These are phyloP conservation scores for Apostichopus japonicus DNA, from an alignment of 35 echinoderm and acorn worm species.

Conservation along the genomic window DNA sequence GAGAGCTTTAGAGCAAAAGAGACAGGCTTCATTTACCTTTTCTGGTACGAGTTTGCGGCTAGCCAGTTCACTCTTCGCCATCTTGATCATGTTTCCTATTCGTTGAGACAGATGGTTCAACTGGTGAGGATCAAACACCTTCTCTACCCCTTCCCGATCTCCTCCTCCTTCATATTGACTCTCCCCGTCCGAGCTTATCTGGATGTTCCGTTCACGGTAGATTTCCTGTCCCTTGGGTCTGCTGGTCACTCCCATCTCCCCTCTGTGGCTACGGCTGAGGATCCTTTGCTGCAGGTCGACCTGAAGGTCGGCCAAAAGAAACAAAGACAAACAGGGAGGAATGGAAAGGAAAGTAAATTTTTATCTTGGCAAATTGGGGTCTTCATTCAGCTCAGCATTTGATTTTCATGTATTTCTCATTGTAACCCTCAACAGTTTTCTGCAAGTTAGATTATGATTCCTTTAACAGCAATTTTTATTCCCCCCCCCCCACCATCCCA, in stretches of 20 bases:
- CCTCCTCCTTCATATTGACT: neutral
- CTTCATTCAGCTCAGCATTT: too few species aligned
- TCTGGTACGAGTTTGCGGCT: conserved; percentile 13
- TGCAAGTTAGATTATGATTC: too few species aligned
- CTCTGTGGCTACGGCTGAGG: neutral
- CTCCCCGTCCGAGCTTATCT: conserved; percentile 32
- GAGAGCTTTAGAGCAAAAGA: too few species aligned
- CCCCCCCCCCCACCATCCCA: too few species aligned
- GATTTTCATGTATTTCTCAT: too few species aligned
- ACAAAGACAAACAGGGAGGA: too few species aligned
- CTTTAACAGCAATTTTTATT: too few species aligned
- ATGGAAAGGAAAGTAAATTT: too few species aligned
- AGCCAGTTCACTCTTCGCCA: conserved; percentile 52
- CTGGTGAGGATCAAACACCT: neutral
- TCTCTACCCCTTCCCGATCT: neutral
- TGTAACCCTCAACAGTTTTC: too few species aligned
- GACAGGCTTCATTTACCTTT: neutral
- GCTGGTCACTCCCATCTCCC: neutral
- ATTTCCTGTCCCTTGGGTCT: neutral
- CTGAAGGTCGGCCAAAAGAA: neutral
- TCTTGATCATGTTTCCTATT: conserved; percentile 45
- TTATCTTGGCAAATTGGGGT: too few species aligned
- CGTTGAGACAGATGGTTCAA: neutral
- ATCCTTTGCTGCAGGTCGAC: conserved; percentile 47
- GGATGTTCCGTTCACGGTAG: conserved; percentile 10